phyloP scores from a whole-genome alignment of 2,113 vertebrate species.

The Channa maculata region DNA sequence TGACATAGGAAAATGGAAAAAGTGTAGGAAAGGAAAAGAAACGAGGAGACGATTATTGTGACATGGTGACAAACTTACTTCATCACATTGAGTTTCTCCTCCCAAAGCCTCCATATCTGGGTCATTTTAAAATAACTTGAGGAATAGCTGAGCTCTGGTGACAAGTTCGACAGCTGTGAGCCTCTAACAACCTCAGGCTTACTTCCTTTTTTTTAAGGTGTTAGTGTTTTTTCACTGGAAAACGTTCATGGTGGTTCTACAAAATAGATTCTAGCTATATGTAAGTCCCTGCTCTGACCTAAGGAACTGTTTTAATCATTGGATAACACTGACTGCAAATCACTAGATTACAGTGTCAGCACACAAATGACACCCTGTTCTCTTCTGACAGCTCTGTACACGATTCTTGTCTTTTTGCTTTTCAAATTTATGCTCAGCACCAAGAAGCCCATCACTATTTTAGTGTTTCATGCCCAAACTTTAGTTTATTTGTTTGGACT shows the following conservation, averaged over 20 bases:
- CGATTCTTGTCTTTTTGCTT: no score
- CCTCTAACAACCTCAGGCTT: not conserved
- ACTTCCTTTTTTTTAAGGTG: not conserved
- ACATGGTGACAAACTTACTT: slow-evolving; percentile 13
- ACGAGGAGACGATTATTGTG: not conserved
- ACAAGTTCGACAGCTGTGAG: slow-evolving; percentile 19
- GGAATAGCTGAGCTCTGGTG: slow-evolving; percentile 18
- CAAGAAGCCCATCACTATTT: no score
- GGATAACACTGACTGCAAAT: no score
- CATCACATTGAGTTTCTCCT: not conserved
- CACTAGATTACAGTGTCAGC: no score
- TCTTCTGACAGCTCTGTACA: no score
- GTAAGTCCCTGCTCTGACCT: not conserved
- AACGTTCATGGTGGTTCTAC: no score
- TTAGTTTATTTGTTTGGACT: no score
- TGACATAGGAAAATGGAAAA: not conserved
- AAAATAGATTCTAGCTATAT: not conserved
- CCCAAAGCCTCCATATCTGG: slow-evolving; percentile 44
- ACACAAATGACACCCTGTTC: no score
- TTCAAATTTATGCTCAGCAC: no score
- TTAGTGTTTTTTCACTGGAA: not conserved
- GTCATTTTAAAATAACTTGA: slow-evolving; percentile 60
- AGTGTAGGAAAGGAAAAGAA: not conserved
- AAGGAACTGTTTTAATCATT: no score
- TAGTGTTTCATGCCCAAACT: no score